A percentile compares a stretch with the other conserved stretches of the same genome.
Evolutionary conservation across 2,888 invertebrate genomes (phyloP).

Genomic region (Aleiodes alternator): DNA sequence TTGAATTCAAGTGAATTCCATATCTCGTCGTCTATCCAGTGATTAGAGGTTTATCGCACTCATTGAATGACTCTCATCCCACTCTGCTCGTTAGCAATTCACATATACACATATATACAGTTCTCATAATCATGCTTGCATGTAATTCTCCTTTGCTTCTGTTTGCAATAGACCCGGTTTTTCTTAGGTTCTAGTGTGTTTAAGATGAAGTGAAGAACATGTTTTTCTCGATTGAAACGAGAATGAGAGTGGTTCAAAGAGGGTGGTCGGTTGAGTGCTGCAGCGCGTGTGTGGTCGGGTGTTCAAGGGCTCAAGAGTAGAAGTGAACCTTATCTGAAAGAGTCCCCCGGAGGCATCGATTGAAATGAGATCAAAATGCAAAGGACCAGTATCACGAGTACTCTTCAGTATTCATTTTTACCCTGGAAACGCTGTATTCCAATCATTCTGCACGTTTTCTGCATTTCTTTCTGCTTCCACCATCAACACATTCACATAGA

Average conservation of each 20-base stretch:
- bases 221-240: conserved; percentile 47
- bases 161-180: conserved; percentile 37
- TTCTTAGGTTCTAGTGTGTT: not conserved
- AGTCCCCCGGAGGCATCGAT: conserved; percentile 36
- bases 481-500: too few species aligned
- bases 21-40: conserved; percentile 14
- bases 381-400: conserved; percentile 22
- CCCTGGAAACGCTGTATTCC: conserved; percentile 38
- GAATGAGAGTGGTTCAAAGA: conserved; percentile 42
- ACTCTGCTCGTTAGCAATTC: conserved; percentile 53
- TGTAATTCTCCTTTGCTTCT: conserved; percentile 22
- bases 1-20: not conserved
- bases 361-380: conserved; percentile 42
- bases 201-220: conserved; percentile 37
- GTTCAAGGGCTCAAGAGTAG: conserved; percentile 35
- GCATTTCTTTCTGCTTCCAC: not conserved
- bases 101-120: conserved; percentile 47
- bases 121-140: conserved; percentile 39
- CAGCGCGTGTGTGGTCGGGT: conserved; percentile 38
- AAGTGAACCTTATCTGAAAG: conserved; percentile 15
- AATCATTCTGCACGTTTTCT: conserved; percentile 39
- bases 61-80: conserved; percentile 33
- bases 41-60: conserved; percentile 39
- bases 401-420: conserved; percentile 9
- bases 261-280: conserved; percentile 40